Base-by-base conservation (phyloP, 1,140 invertebrate species). In the Drosophila sp. region DNA sequence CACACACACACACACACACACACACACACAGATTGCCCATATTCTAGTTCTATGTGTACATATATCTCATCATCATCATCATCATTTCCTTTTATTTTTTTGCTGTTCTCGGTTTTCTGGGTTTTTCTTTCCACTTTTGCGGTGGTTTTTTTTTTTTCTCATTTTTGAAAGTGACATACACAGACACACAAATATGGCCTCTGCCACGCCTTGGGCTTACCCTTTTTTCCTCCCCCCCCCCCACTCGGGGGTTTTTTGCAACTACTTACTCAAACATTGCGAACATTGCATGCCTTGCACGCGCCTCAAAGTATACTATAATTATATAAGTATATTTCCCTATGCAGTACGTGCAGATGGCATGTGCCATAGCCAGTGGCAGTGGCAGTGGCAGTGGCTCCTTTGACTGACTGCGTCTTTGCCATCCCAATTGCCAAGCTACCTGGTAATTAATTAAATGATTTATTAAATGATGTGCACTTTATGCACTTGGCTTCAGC, bases 391-490 rank as follows among this genome's bases (percentile, higher is more conserved):
- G 33, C 6, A 23, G 44, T 2, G 17, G 17, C 1, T 50, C 44
- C 44, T 27, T 50, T 62, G 8, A 29, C 2, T 66, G n/a, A 29
- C 2, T 66, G n/a, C 8, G n/a, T 58, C 29, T 40, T 17, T 44
- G 41, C 11, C 32, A 1, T 27, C 10, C 40, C 60, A 10, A 27
- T 23, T 56, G 35, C 58, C 54, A 30, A 0, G 11, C 29, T 60
- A 57, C 68, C 69, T 66, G 73, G 40, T 85, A 84, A 77, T 85
- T 85, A 84, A 85, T 84, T 77, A 73, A 84, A 83, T 83, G 80
- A 83, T 83, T 83, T 83, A 83, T 83, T 83, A 72, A 83, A 80
- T 77, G 80, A 73, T 76, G 60, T 72, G 80, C 80, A 75, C 60
- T 71, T 72, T 33, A 57, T 69, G 63, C 72, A 66, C 40, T 61